Conservation (phyloP, 2,113 vertebrate genomes). For the Nettapus auritus region DNA sequence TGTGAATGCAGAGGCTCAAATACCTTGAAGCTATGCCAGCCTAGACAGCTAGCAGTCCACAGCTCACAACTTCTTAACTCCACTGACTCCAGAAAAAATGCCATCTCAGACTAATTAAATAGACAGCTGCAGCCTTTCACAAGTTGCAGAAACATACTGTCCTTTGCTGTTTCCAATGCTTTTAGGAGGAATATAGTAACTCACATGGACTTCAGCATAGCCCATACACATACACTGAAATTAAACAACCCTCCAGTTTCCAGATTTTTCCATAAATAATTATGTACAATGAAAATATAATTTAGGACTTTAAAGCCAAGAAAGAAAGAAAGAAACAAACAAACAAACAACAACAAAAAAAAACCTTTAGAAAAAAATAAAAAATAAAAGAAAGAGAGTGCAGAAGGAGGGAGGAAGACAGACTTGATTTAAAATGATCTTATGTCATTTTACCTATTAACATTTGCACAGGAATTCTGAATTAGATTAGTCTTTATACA, state of each 20-base stretch:
- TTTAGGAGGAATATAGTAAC: neutral
- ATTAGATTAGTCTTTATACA: neutral
- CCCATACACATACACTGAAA: neutral
- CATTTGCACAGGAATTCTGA: neutral
- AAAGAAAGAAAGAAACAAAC: neutral
- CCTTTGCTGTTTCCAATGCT: neutral
- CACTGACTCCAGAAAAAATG: neutral
- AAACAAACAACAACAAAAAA: neutral
- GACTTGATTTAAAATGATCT: neutral
- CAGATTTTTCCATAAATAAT: neutral
- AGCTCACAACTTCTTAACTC: neutral
- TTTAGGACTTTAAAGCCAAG: neutral
- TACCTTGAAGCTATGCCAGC: neutral
- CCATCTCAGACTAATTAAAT: neutral
- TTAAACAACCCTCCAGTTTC: neutral
- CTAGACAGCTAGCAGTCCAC: neutral
- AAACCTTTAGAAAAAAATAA: neutral
- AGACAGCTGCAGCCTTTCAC: slow-evolving; percentile 14
- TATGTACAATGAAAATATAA: neutral
- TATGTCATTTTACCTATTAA: neutral
- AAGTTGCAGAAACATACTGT: neutral
- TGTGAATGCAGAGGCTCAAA: neutral
- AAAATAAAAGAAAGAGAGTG: neutral
- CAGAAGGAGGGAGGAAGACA: neutral
- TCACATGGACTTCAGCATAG: neutral